Conservation (phyloP, 2,797 vertebrate genomes). For the Coilia nasus region DNA sequence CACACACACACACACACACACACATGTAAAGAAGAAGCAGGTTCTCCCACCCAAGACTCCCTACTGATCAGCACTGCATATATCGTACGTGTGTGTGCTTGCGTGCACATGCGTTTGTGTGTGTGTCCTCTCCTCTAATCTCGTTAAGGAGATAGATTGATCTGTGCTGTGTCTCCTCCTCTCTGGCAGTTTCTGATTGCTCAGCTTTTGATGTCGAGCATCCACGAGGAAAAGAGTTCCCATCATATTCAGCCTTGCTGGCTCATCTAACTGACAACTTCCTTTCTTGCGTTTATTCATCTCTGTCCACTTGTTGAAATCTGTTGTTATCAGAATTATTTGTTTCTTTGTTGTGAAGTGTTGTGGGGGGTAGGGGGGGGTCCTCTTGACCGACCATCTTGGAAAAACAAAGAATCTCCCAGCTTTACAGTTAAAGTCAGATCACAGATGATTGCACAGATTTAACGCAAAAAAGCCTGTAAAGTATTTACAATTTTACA, state of each 20-base stretch:
- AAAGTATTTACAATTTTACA: background rate
- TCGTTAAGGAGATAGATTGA: background rate
- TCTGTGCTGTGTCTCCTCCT: background rate
- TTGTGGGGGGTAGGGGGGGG: background rate
- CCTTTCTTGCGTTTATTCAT: background rate
- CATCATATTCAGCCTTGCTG: background rate
- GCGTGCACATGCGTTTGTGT: no score
- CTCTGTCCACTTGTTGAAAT: background rate
- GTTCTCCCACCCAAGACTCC: no score
- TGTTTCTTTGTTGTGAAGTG: no score
- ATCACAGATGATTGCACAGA: no score
- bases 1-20: background rate
- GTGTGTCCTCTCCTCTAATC: background rate
- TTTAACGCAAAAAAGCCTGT: no score
- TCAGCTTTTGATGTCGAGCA: conserved; percentile 16
- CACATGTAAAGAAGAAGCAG: background rate
- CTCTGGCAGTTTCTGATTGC: background rate
- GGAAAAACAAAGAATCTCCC: no score
- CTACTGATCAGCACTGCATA: background rate
- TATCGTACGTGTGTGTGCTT: background rate
- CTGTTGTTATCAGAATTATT: background rate
- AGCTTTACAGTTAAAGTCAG: no score
- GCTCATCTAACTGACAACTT: background rate
- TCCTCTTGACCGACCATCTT: no score
- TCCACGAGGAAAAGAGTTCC: background rate